Base-by-base conservation (phyloP, 2,113 vertebrate species). In the Otus sunia region DNA sequence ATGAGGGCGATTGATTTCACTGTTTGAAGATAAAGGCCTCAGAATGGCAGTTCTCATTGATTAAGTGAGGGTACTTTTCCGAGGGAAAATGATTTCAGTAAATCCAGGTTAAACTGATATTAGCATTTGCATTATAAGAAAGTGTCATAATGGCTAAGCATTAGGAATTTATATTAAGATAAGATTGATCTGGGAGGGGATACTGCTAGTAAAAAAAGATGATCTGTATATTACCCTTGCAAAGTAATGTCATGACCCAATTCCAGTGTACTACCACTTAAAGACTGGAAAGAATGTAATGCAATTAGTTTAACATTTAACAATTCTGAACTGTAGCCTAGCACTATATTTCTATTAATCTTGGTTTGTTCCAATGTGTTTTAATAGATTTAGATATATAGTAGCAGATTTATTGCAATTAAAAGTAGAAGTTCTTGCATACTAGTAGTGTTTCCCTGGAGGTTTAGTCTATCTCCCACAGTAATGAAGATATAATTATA, bases 401-500 rank as follows among this genome's bases (percentile, higher is more conserved):
- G 78, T 52, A 81, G 76, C 82, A 81, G 55, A 59, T 90, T 67
- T 92, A 49, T 25, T 4, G 18, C 86, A 97, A 96, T 96, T 96
- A 98, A 98, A 97, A 94, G 90, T 64, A 79, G 79, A 96, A 95
- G 88, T 94, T 97, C 74, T 88, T 94, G 50, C 22, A 25, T 83
- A 76, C 64, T 56, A 86, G 73, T 74, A 95, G 86, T 15, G 20
- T 95, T 97, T 98, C 90, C 94, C 94, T 85, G 76, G 95, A 97
- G 97, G 96, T 95, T 62, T 93, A 97, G 91, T 89, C 94, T 96
- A 85, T 98, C 97, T 98, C 91, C 97, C 96, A 95, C 90, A 94
- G 97, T 95, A 97, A 97, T 88, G 97, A 98, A 98, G 97, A 98
- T 97, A 94, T 97, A 97, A 98, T 98, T 99, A 98, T 95, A 97